Conservation (phyloP, 1,140 invertebrate genomes). For the Grapholita molesta region DNA sequence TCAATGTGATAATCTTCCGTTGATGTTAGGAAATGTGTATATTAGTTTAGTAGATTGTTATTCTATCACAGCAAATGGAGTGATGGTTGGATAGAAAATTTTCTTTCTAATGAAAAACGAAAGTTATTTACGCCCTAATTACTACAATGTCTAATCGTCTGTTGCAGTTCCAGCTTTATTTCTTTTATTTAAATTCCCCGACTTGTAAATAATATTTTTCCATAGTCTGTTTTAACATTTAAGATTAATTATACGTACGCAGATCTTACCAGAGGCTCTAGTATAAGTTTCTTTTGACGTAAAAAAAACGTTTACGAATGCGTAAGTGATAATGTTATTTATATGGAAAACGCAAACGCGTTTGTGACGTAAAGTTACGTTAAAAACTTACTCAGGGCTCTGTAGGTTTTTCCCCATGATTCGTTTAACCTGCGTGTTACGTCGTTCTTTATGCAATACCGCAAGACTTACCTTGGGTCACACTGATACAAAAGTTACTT, state of each 20-base stretch:
- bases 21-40: too few relatives aligned
- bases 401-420: constrained; percentile 28
- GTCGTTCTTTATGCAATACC: not conserved
- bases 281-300: too few relatives aligned
- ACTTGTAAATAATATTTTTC: not conserved
- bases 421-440: constrained; percentile 49
- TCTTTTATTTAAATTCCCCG: too few relatives aligned
- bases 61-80: not conserved
- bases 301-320: too few relatives aligned
- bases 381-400: too few relatives aligned
- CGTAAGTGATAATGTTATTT: too few relatives aligned
- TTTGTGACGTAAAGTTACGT: too few relatives aligned
- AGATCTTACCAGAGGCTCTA: constrained; percentile 32
- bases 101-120: not conserved
- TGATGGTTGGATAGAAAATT: not conserved
- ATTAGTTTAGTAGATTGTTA: too few relatives aligned
- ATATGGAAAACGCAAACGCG: too few relatives aligned
- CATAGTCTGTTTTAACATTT: not conserved
- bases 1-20: too few relatives aligned
- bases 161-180: not conserved
- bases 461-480: not conserved
- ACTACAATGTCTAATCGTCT: not conserved
- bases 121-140: not conserved
- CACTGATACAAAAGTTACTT: not conserved
- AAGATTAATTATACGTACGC: constrained; percentile 22